Base-by-base conservation (phyloP, 2,113 vertebrate genomes). In the Ophiodon elongatus region DNA sequence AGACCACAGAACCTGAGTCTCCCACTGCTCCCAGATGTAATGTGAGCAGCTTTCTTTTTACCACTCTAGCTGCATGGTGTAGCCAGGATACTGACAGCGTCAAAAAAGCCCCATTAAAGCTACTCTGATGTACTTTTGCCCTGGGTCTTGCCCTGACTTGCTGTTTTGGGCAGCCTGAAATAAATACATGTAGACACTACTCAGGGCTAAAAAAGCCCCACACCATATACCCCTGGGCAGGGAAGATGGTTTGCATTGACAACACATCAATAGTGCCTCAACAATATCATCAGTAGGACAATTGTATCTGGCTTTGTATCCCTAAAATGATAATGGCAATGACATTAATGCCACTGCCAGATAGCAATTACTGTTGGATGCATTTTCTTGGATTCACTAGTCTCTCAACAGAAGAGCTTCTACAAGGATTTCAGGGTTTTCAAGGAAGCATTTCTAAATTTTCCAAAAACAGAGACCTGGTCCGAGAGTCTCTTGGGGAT, bases 1-100 rank as follows among this genome's bases (percentile, higher is more conserved):
- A 45, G 63, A 47, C 43, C 17, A 63, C 4, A 39, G 25, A 56
- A 43, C 19, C 56, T 73, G 23, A 59, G 25, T 41, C n/a, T 60
- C 10, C 63, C 19, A 33, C 27, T 56, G 54, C n/a, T 47, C 52
- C 65, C 59, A 73, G 54, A 76, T 72, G 31, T 59, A 5, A 63
- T 11, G 35, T 1, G 37, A 45, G 52, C 50, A n/a, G 50, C 52
- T 54, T n/a, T 54, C 25, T 57, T 27, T 27, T 57, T 6, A 6
- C 54, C 54, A 25, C 25, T 27, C 25, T 57, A 57, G 56, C 25
- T 14, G 27, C 25, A 65, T 41, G 31, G 10, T 73, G 6, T 45
- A n/a, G 72, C 29, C 27, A 31, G 7, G 2, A 33, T 33, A 74
- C 15, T 8, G 8, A 29, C 27, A 0, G 27, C 15, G 7, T 60